A percentile compares a stretch with the other conserved stretches of the same genome.
These are phyloP conservation scores for Himalopsyche phryganea DNA, from an alignment of 1,140 invertebrate genomes.

Conservation along the genomic window DNA sequence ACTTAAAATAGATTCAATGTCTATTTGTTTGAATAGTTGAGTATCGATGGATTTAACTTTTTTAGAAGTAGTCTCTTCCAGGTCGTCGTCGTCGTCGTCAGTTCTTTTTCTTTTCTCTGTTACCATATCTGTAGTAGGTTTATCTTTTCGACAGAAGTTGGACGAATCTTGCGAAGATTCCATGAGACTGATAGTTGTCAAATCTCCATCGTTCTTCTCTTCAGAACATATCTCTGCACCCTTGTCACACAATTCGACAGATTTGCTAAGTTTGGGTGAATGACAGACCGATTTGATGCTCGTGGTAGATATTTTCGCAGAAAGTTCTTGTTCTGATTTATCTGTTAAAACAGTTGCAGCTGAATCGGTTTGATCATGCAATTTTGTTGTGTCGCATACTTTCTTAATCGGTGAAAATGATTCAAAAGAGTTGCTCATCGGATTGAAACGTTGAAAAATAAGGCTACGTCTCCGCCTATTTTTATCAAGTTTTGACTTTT, in stretches of 20 bases:
- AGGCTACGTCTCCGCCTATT: neutral
- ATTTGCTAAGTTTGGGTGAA: neutral
- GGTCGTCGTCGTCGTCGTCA: slow-evolving; percentile 6
- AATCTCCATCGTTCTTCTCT: neutral
- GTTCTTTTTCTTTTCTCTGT: slow-evolving; percentile 15
- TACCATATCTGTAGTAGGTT: neutral
- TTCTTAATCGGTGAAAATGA: too few species aligned
- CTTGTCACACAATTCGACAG: neutral
- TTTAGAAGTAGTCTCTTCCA: slow-evolving; percentile 6
- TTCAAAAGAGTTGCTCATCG: too few species aligned
- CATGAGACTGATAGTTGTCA: neutral
- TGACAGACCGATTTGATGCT: too few species aligned
- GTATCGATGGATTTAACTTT: slow-evolving; percentile 10
- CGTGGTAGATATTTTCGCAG: too few species aligned
- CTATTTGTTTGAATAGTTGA: slow-evolving; percentile 16
- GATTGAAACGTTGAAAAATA: too few species aligned
- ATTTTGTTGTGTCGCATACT: too few species aligned
- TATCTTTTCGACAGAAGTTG: neutral
- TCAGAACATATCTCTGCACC: neutral
- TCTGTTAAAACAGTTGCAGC: too few species aligned
- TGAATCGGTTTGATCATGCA: neutral
- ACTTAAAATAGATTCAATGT: slow-evolving; percentile 24
- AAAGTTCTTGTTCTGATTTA: too few species aligned
- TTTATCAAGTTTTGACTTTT: neutral
- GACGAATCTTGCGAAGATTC: too few species aligned